These are phyloP conservation scores for Lepetodrilus schrolli DNA, from an alignment of 2,888 invertebrate species.

Conservation along the genomic window DNA sequence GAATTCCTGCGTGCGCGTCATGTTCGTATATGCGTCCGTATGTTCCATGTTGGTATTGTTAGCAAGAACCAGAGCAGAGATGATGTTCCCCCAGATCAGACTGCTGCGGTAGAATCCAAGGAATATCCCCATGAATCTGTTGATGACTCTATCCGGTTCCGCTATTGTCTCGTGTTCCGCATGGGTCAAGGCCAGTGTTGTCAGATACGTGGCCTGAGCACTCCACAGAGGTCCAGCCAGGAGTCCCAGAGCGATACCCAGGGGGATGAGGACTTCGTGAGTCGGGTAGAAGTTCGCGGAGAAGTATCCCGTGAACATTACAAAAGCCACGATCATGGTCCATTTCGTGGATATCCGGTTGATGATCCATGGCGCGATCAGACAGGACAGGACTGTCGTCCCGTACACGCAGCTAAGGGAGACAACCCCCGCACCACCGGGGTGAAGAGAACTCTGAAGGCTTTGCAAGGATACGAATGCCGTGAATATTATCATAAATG, in stretches of 20 bases:
- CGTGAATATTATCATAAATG: slow-evolving; percentile 72
- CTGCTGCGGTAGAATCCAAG: slow-evolving; percentile 68
- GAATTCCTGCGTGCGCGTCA: background rate
- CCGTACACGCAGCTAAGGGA: slow-evolving; percentile 71
- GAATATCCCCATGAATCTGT: slow-evolving; percentile 72
- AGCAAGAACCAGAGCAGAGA: slow-evolving; percentile 64
- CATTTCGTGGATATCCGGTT: slow-evolving; percentile 69
- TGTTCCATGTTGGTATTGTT: slow-evolving; percentile 42
- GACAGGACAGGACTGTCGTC: slow-evolving; percentile 70
- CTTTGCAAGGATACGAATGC: slow-evolving; percentile 71
- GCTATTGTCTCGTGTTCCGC: slow-evolving; percentile 61
- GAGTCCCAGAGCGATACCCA: slow-evolving; percentile 65
- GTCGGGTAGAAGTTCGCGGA: slow-evolving; percentile 69
- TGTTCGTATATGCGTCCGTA: background rate
- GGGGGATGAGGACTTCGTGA: slow-evolving; percentile 66
- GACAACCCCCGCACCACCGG: slow-evolving; percentile 65
- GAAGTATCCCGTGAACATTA: slow-evolving; percentile 67
- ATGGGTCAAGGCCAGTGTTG: slow-evolving; percentile 69
- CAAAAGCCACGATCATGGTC: slow-evolving; percentile 69
- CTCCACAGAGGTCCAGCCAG: slow-evolving; percentile 71
- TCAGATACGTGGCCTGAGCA: slow-evolving; percentile 71
- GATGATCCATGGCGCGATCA: slow-evolving; percentile 70
- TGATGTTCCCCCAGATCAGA: slow-evolving; percentile 72
- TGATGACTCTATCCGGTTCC: slow-evolving; percentile 64
- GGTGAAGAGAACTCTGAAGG: slow-evolving; percentile 69